Base-by-base conservation (phyloP, 2,888 invertebrate species). In the Phytoseiulus persimilis region DNA sequence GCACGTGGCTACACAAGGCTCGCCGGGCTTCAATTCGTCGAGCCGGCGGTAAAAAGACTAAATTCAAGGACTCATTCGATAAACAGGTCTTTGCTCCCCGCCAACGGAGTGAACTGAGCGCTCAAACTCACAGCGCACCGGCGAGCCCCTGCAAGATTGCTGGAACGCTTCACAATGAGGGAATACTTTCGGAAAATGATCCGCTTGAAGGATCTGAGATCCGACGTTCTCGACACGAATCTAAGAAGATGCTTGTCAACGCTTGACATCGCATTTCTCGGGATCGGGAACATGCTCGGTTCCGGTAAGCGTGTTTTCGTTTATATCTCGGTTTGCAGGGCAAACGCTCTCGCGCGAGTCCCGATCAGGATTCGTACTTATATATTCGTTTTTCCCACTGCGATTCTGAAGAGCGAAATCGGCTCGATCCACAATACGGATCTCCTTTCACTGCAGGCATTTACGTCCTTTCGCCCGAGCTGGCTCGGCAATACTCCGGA, bases 271-370 rank as follows among this genome's bases (percentile, higher is more conserved):
- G 97, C 97, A 28, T 93, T 98, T 90, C 94, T 98, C 90, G 97
- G 97, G 90, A 95, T 98, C 89, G 98, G 98, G 0, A 96, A 97
- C 93, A 98, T 98, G 96, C 96, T 98, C 0, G 98, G 98, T 28
- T 97, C 97, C 89, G 87, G 87, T 33, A n/a, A 65, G 65, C 18
- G 28, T 39, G 3, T 9, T 39, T 39, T 9, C 39, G 9, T 6
- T n/a, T n/a, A n/a, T n/a, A n/a, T n/a, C n/a, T n/a, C n/a, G n/a
- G n/a, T n/a, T n/a, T n/a, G n/a, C n/a, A n/a, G n/a, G n/a, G n/a
- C n/a, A n/a, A n/a, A n/a, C n/a, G n/a, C n/a, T n/a, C n/a, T n/a
- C n/a, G n/a, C n/a, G n/a, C n/a, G n/a, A n/a, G n/a, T n/a, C n/a
- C n/a, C n/a, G n/a, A n/a, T n/a, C n/a, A n/a, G n/a, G n/a, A n/a